These are phyloP conservation scores for Onthophagus taurus DNA, from an alignment of 1,140 invertebrate species.

Conservation along the genomic window DNA sequence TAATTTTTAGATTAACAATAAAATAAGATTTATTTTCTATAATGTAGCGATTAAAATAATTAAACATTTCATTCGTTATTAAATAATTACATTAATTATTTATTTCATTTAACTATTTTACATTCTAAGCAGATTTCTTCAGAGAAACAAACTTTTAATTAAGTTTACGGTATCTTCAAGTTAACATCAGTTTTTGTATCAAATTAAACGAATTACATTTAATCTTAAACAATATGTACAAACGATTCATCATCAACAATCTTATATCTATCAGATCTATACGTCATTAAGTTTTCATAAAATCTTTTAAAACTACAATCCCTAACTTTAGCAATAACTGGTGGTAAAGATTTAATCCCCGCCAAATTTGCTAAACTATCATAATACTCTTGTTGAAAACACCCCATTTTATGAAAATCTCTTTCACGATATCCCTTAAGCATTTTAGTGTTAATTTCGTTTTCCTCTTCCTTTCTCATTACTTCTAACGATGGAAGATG, in stretches of 20 bases:
- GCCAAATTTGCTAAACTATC: conserved; percentile 47
- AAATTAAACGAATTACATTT: too few relatives aligned
- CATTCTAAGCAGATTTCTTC: too few relatives aligned
- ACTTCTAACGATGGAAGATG: conserved; percentile 44
- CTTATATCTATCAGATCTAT: conserved; percentile 31
- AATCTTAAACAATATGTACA: too few relatives aligned
- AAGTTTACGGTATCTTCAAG: too few relatives aligned
- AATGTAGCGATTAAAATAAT: too few relatives aligned
- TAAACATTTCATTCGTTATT: too few relatives aligned
- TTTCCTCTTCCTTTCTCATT: conserved; percentile 50
- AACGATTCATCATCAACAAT: conserved; percentile 32
- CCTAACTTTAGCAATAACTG: conserved; percentile 40
- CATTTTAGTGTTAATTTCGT: conserved; percentile 40
- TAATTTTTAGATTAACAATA: too few relatives aligned
- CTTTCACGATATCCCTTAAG: conserved; percentile 40
- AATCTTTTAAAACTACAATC: conserved; percentile 31
- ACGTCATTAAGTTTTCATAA: conserved; percentile 30
- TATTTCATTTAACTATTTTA: too few relatives aligned
- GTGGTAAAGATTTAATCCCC: conserved; percentile 40
- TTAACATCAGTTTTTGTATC: too few relatives aligned
- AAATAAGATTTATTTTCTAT: too few relatives aligned
- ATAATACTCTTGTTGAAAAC: conserved; percentile 46
- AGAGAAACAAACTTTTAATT: too few relatives aligned
- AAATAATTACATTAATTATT: too few relatives aligned
- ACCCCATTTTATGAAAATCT: conserved; percentile 54